Evolutionary conservation across 1,140 invertebrate genomes (phyloP).

Genomic region (Euborellia annulipes): DNA sequence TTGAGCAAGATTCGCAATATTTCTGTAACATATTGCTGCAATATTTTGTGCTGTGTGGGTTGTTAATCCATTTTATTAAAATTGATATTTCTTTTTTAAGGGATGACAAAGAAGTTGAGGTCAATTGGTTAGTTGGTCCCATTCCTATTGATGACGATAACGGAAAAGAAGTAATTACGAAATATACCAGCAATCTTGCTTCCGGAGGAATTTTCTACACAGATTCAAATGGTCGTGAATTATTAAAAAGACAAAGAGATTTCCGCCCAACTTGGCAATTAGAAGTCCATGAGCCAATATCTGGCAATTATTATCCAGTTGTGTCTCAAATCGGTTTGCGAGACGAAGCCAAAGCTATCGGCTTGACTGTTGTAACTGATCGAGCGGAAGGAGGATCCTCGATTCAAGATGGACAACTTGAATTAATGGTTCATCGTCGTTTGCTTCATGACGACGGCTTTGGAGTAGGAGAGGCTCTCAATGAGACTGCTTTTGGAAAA

Average conservation of each 20-base stretch:
- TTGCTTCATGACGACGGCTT: constrained; percentile 43
- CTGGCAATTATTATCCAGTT: constrained; percentile 88
- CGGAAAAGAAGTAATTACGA: constrained; percentile 71
- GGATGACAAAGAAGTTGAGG: constrained; percentile 40
- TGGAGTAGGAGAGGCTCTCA: constrained; percentile 47
- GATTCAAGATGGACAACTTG: constrained; percentile 26
- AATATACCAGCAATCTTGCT: constrained; percentile 46
- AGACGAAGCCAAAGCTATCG: constrained; percentile 31
- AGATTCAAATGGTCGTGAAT: constrained; percentile 85
- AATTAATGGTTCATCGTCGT: constrained; percentile 38
- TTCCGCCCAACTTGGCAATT: constrained; percentile 57
- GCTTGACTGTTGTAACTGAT: constrained; percentile 62
- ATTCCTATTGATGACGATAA: constrained; percentile 39
- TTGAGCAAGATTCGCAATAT: too few species aligned
- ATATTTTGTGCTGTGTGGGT: too few species aligned
- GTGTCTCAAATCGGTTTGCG: constrained; percentile 65
- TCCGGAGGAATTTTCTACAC: constrained; percentile 68
- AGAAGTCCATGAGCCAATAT: constrained; percentile 45
- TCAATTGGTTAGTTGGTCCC: constrained; percentile 87
- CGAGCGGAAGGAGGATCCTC: constrained; percentile 39
- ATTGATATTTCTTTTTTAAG: too few species aligned
- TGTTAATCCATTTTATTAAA: too few species aligned
- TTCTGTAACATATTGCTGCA: too few species aligned
- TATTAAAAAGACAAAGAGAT: constrained; percentile 55
- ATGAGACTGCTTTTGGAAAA: constrained; percentile 37